phyloP scores from a whole-genome alignment of 2,797 vertebrate genomes.

The Rhabdomys pumilio region DNA sequence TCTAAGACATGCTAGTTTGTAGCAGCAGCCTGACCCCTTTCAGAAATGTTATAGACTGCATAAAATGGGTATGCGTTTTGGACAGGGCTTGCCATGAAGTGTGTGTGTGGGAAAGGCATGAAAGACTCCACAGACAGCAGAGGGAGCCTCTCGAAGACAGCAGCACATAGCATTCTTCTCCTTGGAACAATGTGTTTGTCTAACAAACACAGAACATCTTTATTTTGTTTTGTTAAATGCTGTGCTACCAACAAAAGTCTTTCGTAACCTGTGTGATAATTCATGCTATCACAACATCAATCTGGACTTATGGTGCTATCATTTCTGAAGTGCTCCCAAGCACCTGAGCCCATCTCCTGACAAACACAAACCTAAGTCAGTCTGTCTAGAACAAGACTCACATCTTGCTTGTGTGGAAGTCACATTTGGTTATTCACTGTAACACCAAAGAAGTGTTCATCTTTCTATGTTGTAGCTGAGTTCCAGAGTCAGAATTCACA shows the following conservation, averaged over 20 bases:
- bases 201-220: not conserved
- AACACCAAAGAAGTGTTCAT: not conserved
- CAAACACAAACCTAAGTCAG: not conserved
- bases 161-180: not conserved
- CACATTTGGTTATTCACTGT: not conserved
- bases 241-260: not conserved
- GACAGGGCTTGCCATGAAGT: constrained; percentile 30
- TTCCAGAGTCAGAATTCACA: not conserved
- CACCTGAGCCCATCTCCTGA: not conserved
- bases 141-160: constrained; percentile 53
- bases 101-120: constrained; percentile 7
- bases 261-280: not conserved
- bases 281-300: constrained; percentile 21
- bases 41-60: constrained; percentile 71
- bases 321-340: not conserved
- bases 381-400: not conserved
- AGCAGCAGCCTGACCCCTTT: constrained; percentile 74
- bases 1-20: constrained; percentile 84
- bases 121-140: constrained; percentile 28
- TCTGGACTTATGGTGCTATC: not conserved
- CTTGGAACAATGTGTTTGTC: not conserved
- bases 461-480: not conserved
- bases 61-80: constrained; percentile 73
- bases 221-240: constrained; percentile 70
- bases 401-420: not conserved